phyloP scores from a whole-genome alignment of 2,113 vertebrate species.

The Archilochus colubris region DNA sequence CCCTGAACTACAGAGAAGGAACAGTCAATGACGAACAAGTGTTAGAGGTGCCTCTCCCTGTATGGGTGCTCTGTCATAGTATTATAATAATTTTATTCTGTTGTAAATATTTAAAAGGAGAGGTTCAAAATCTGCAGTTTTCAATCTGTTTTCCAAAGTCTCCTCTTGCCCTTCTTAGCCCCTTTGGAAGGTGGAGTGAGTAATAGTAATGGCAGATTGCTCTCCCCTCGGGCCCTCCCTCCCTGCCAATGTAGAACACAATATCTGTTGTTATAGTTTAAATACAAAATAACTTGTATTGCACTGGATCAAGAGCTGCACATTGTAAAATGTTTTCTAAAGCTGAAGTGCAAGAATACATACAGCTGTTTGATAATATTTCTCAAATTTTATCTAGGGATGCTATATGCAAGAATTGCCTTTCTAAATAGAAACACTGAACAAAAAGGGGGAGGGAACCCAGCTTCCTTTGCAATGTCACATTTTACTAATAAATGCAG shows the following conservation, averaged over 20 bases:
- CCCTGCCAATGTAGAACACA: neutral
- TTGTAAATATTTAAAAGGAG: neutral
- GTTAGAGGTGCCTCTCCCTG: neutral
- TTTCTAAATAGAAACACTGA: neutral
- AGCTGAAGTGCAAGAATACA: neutral
- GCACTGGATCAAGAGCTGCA: neutral
- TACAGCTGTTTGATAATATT: neutral
- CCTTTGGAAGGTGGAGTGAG: neutral
- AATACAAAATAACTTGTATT: neutral
- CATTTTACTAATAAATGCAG: neutral
- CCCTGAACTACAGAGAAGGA: neutral
- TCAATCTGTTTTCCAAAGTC: neutral
- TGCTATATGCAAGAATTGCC: neutral
- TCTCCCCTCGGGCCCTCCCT: neutral
- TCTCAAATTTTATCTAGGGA: neutral
- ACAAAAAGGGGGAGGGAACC: neutral
- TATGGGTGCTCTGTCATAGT: neutral
- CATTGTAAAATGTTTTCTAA: neutral
- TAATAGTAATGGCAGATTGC: neutral
- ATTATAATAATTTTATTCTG: neutral
- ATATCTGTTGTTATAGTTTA: neutral
- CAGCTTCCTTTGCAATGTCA: neutral
- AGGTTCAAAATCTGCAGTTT: rapidly evolving
- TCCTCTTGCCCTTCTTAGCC: neutral
- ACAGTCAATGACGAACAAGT: neutral